Evolutionary conservation across 2,888 invertebrate genomes (phyloP), one percentile per base, ranked within the genome.

Genomic region (Pollenia labialis): DNA sequence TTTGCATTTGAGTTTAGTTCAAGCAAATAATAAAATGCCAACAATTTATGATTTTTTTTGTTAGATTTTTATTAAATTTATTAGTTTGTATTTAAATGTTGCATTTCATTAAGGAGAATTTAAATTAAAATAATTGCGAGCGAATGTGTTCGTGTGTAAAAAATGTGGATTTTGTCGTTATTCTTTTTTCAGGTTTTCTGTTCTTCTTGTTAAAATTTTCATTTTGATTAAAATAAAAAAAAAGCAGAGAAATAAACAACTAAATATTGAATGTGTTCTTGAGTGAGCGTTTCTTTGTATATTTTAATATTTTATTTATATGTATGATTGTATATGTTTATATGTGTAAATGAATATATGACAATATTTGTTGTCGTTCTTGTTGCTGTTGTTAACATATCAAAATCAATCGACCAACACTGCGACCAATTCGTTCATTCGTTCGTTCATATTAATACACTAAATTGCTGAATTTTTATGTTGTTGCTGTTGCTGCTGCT

Each of bases 91-190:
- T 76, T 81, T 77, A 18, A 50, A 32, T 74, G 85, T 86, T 79
- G 52, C 68, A 69, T 58, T 79, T 82, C 69, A 82, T 82, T 82
- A 82, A 82, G 50, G 44, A 86, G 79, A 86, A 18, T 75, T 82
- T 42, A 69, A 60, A 69, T 62, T 32, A 56, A 76, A 72, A 82
- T 56, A 44, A 58, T 54, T 16, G 3, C 16, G 23, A 69, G 16
- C 32, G 32, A 16, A 40, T 58, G 16, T 16, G 32, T 32, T 32
- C 32, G 32, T 32, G 58, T 32, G 16, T 14, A 58, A 52, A 32
- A 52, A 75, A 81, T 74, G 46, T 42, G 9, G 18, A 40, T 32
- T 32, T 71, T 4, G 11, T 7, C 14, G 11, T 64, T 71, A 48
- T 69, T 64, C 64, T 76, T 10, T 71, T 76, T 56, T 23, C 4